These are phyloP conservation scores for Cryptosula pallasiana DNA, from an alignment of 2,888 invertebrate species.

Conservation along the genomic window DNA sequence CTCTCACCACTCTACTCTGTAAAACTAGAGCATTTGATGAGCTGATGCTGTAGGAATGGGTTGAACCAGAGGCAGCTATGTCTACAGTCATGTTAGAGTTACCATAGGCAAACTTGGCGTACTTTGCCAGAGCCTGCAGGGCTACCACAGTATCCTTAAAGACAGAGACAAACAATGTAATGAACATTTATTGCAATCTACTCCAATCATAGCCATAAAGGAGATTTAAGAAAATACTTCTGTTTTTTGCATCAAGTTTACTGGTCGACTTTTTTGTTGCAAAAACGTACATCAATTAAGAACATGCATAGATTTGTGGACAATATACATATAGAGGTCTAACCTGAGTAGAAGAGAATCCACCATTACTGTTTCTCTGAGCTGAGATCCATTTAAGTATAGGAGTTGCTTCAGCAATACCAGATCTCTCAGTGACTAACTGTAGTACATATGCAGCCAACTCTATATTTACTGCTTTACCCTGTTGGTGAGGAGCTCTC, in stretches of 20 bases:
- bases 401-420: constrained; percentile 32
- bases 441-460: constrained; percentile 52
- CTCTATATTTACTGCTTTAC: constrained; percentile 45
- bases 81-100: constrained; percentile 36
- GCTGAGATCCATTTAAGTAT: constrained; percentile 49
- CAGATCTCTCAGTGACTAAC: constrained; percentile 35
- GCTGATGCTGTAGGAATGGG: constrained; percentile 37
- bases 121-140: constrained; percentile 50
- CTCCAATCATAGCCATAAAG: no score
- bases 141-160: constrained; percentile 53
- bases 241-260: no score
- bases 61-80: constrained; percentile 31
- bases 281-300: no score
- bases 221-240: no score
- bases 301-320: no score
- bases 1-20: constrained; percentile 43
- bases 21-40: constrained; percentile 44
- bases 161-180: not conserved
- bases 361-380: constrained; percentile 47
- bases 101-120: constrained; percentile 38
- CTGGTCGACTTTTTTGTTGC: no score
- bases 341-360: constrained; percentile 53
- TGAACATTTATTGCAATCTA: no score
- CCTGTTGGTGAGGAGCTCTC: constrained; percentile 29
- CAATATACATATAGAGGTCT: no score